These are phyloP conservation scores for Capreolus pygargus DNA, from an alignment of 2,113 vertebrate species.

Conservation along the genomic window DNA sequence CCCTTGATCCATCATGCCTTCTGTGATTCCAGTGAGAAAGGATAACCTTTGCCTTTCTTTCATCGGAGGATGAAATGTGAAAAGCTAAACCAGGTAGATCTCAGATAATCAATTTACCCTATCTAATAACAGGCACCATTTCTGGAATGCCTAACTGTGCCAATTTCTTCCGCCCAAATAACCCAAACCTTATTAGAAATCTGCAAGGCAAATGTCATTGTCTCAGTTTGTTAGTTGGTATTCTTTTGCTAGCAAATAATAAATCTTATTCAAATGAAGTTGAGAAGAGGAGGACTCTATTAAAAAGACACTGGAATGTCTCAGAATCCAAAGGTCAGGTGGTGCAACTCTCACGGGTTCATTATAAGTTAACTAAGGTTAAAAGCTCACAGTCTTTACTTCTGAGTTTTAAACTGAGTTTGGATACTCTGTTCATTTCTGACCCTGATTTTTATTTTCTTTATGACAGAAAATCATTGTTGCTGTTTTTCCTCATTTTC, in stretches of 20 bases:
- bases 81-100: background rate
- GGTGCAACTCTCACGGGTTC: background rate
- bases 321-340: background rate
- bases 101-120: background rate
- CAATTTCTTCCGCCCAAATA: background rate
- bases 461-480: background rate
- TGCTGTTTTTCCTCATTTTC: background rate
- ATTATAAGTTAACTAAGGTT: background rate
- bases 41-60: background rate
- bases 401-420: background rate
- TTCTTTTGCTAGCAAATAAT: background rate
- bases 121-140: background rate
- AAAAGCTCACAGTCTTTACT: background rate
- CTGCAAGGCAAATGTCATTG: background rate
- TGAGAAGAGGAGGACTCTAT: background rate
- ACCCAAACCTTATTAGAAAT: background rate
- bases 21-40: background rate
- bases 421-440: background rate
- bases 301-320: background rate
- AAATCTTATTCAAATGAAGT: background rate
- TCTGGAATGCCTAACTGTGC: background rate
- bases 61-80: background rate
- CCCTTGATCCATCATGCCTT: background rate
- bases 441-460: background rate
- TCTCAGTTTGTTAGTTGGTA: background rate